phyloP scores from a whole-genome alignment of 2,113 vertebrate genomes.

The Cololabis saira region DNA sequence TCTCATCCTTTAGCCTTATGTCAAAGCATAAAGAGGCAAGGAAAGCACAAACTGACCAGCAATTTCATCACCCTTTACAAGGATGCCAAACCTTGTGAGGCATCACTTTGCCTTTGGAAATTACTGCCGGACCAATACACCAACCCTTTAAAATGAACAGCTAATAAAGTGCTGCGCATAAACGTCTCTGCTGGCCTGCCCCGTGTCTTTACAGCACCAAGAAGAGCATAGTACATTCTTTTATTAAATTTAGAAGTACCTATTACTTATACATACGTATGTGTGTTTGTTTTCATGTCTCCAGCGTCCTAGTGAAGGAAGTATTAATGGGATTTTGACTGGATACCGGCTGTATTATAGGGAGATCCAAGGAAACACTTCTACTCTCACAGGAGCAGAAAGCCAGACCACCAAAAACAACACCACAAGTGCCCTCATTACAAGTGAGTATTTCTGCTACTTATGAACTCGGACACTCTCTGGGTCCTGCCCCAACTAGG shows the following conservation, averaged over 20 bases:
- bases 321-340: slow-evolving; percentile 88
- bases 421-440: slow-evolving; percentile 58
- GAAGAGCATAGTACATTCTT: slow-evolving; percentile 13
- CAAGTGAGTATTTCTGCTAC: slow-evolving; percentile 49
- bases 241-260: slow-evolving; percentile 11
- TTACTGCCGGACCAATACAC: slow-evolving; percentile 45
- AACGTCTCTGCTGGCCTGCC: slow-evolving; percentile 22
- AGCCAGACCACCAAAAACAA: slow-evolving; percentile 77
- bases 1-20: slow-evolving; percentile 48
- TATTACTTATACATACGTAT: background rate
- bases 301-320: slow-evolving; percentile 87
- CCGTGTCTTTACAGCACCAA: slow-evolving; percentile 25
- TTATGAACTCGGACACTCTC: background rate
- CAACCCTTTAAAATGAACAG: slow-evolving; percentile 51
- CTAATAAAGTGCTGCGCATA: slow-evolving; percentile 53
- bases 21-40: slow-evolving; percentile 57
- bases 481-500: background rate
- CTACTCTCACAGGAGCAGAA: slow-evolving; percentile 48
- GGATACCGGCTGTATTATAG: slow-evolving; percentile 94
- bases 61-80: slow-evolving; percentile 67
- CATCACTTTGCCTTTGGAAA: slow-evolving; percentile 52
- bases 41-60: slow-evolving; percentile 68
- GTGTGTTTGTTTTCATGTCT: slow-evolving; percentile 37
- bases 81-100: slow-evolving; percentile 57
- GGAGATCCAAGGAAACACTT: slow-evolving; percentile 85